Evolutionary conservation across 2,113 vertebrate species (phyloP).

Genomic region (Bombycilla garrulus): DNA sequence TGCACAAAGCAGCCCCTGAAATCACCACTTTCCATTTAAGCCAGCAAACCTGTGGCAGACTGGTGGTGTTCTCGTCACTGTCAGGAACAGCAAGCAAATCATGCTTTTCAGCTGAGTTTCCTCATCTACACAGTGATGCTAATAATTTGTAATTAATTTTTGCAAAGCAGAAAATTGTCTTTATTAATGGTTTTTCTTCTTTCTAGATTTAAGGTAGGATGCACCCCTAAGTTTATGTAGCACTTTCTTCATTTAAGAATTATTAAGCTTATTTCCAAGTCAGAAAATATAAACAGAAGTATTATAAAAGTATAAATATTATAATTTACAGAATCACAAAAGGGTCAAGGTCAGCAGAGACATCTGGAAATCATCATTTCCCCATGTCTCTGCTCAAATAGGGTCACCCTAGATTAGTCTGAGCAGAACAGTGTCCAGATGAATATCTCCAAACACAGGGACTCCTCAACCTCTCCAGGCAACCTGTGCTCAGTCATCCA

Average conservation of each 20-base stretch:
- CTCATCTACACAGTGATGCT: not conserved
- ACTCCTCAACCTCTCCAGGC: not conserved
- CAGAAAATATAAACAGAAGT: not conserved
- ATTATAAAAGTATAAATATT: not conserved
- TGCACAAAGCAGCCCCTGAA: not conserved
- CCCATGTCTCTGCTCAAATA: not conserved
- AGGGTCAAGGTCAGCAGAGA: not conserved
- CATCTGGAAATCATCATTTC: not conserved
- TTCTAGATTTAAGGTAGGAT: not conserved
- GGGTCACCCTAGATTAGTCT: not conserved
- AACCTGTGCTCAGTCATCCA: not conserved
- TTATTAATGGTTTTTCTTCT: not conserved
- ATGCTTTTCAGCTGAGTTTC: not conserved
- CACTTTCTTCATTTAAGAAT: not conserved
- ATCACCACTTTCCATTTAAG: not conserved
- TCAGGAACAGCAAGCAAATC: not conserved
- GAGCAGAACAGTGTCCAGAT: not conserved
- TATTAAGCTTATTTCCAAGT: not conserved
- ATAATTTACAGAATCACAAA: not conserved
- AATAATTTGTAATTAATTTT: not conserved
- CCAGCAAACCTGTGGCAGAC: not conserved
- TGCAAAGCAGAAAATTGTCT: not conserved
- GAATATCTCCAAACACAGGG: not conserved
- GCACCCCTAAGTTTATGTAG: not conserved
- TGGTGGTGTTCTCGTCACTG: not conserved